Percentiles rank a stretch among this genome's conserved stretches.
phyloP scores from a whole-genome alignment of 2,888 invertebrate species.

The Netelia fuscicornis region DNA sequence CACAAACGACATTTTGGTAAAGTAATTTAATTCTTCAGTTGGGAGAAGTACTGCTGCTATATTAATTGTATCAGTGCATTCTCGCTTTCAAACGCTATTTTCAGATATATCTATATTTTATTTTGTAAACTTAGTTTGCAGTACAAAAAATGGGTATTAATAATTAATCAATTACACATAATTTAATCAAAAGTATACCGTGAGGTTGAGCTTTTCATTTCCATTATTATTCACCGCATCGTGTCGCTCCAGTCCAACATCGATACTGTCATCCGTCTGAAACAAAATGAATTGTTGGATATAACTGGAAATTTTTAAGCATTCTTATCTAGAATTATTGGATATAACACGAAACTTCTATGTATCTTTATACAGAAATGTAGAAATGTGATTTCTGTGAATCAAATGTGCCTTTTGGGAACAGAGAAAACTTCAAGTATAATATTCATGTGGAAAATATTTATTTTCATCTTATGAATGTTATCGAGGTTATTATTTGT shows the following conservation, averaged over 20 bases:
- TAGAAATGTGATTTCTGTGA: too few species aligned
- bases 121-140: conserved; percentile 26
- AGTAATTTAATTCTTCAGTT: too few species aligned
- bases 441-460: too few species aligned
- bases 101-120: conserved; percentile 31
- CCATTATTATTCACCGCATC: conserved; percentile 78
- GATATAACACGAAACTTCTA: neutral
- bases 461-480: too few species aligned
- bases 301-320: too few species aligned
- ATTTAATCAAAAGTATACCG: conserved; percentile 88
- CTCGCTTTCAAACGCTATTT: neutral
- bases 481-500: too few species aligned
- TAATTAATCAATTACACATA: conserved; percentile 13
- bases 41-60: too few species aligned
- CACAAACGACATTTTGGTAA: too few species aligned
- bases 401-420: too few species aligned
- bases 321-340: neutral
- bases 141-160: conserved; percentile 22
- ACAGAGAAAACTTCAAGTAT: too few species aligned
- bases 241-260: conserved; percentile 85
- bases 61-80: too few species aligned
- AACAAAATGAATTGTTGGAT: conserved; percentile 50
- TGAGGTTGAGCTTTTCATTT: conserved; percentile 89
- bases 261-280: conserved; percentile 86
- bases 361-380: too few species aligned